These are phyloP conservation scores for Sapajus apella DNA, from an alignment of 2,113 vertebrate species.

Conservation along the genomic window DNA sequence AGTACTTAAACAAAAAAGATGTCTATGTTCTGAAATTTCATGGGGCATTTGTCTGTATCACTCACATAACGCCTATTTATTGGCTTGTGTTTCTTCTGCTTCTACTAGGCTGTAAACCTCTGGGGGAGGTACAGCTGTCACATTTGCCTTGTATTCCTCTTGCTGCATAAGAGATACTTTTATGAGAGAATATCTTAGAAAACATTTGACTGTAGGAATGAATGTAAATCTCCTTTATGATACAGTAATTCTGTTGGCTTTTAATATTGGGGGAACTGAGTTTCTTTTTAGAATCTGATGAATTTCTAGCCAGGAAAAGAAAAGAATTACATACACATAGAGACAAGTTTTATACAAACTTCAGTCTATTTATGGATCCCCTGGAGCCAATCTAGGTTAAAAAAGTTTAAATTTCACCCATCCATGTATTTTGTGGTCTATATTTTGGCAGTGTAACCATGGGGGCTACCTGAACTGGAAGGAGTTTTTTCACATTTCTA, in stretches of 20 bases:
- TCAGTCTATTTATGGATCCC: neutral
- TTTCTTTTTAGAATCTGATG: neutral
- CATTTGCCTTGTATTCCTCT: neutral
- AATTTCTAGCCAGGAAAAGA: neutral
- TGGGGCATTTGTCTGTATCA: neutral
- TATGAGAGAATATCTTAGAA: neutral
- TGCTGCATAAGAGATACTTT: neutral
- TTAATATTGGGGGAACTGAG: neutral
- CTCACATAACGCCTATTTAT: neutral
- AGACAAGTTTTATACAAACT: neutral
- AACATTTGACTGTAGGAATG: neutral
- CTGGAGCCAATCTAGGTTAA: neutral
- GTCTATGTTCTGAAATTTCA: conserved; percentile 20
- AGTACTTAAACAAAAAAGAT: neutral
- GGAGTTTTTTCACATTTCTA: neutral
- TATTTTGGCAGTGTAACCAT: neutral
- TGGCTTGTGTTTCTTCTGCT: conserved; percentile 32
- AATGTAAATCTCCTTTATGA: neutral
- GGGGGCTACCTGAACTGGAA: neutral
- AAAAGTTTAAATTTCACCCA: neutral
- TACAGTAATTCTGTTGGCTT: neutral
- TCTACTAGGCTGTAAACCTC: neutral
- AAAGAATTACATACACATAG: neutral
- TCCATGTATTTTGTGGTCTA: neutral
- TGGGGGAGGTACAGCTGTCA: neutral